Conservation (phyloP, 2,797 vertebrate species). For the Galagoides demidoff region DNA sequence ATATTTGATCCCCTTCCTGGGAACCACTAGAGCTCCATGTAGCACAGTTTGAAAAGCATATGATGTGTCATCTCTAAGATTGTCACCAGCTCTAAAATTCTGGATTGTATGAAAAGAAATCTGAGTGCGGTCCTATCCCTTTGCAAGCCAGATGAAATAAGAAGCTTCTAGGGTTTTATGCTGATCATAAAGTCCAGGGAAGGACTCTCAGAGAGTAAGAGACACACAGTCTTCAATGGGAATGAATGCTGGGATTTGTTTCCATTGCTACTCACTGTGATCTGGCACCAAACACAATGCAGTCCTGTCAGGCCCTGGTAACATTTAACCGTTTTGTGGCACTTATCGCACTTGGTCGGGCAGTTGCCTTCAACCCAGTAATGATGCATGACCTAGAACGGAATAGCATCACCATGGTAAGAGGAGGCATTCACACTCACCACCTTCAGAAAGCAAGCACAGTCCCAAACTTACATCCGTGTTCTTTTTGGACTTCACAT, state of each 20-base stretch:
- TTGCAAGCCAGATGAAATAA: neutral
- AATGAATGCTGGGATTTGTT: neutral
- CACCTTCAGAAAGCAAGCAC: neutral
- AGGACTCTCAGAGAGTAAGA: neutral
- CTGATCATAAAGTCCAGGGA: neutral
- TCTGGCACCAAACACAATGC: conserved; percentile 98
- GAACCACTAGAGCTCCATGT: accelerated
- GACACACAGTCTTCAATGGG: no score
- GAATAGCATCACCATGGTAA: neutral
- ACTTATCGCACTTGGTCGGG: conserved; percentile 96
- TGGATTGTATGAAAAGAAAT: neutral
- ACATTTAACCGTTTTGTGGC: conserved; percentile 98
- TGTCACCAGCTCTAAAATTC: neutral
- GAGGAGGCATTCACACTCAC: neutral
- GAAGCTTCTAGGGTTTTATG: neutral
- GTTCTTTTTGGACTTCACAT: conserved; percentile 97
- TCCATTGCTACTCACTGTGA: conserved; percentile 90
- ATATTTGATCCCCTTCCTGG: neutral
- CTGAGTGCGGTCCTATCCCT: neutral
- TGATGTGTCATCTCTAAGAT: neutral
- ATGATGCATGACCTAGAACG: conserved; percentile 95
- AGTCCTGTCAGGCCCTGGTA: conserved; percentile 97
- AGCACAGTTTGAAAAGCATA: neutral
- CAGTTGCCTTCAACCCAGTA: conserved; percentile 98
- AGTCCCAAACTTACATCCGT: conserved; percentile 90